These are phyloP conservation scores for Patella pellucida DNA, from an alignment of 2,888 invertebrate genomes.

Conservation along the genomic window DNA sequence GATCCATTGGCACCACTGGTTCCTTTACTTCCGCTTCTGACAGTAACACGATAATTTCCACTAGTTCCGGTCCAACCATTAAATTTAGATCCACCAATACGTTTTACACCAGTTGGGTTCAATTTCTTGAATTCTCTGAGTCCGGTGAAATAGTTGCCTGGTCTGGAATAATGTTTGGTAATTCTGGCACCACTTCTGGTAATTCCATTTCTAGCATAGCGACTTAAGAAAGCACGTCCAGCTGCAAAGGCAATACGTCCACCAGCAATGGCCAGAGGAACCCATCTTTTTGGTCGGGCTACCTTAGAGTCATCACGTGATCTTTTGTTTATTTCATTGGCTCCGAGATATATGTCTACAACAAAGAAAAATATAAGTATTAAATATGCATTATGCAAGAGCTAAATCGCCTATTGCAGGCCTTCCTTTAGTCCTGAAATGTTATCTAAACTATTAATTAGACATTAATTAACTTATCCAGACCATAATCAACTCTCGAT, in stretches of 20 bases:
- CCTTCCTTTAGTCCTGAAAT: too few relatives aligned
- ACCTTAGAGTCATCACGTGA: background rate
- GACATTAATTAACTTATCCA: too few relatives aligned
- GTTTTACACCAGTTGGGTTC: conserved; percentile 20
- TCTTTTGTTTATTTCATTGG: background rate
- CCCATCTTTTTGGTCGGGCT: conserved; percentile 8
- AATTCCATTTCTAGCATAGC: conserved; percentile 17
- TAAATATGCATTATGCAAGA: too few relatives aligned
- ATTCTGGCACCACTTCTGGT: conserved; percentile 28
- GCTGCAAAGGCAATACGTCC: conserved; percentile 20
- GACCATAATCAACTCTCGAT: too few relatives aligned
- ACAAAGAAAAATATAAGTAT: background rate
- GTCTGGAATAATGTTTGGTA: conserved; percentile 28
- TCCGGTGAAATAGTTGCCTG: conserved; percentile 30
- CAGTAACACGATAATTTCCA: conserved; percentile 37
- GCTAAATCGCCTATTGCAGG: too few relatives aligned
- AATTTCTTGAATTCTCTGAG: conserved; percentile 31
- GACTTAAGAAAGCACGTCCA: conserved; percentile 22
- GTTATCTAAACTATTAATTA: too few relatives aligned
- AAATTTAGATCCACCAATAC: conserved; percentile 21
- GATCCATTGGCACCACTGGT: conserved; percentile 28
- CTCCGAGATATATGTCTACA: conserved; percentile 3
- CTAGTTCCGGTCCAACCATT: conserved; percentile 31
- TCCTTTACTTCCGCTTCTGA: conserved; percentile 19
- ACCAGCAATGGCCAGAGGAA: background rate